phyloP scores from a whole-genome alignment of 2,797 vertebrate species.

The Danio choprae region DNA sequence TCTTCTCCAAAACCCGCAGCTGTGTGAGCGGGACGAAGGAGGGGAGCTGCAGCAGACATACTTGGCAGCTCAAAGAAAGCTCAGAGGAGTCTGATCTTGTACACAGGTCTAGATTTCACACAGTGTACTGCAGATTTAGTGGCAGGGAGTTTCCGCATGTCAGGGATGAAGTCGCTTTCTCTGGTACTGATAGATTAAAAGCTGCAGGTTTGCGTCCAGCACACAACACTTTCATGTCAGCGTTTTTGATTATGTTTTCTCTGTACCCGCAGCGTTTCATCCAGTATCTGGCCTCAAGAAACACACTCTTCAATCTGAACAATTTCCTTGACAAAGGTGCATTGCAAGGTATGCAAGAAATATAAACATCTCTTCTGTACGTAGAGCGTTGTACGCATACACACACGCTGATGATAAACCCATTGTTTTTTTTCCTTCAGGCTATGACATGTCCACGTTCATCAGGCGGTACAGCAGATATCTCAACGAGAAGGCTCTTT shows the following conservation, averaged over 20 bases:
- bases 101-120: slow-evolving; percentile 7
- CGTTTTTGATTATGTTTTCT: slow-evolving; percentile 34
- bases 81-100: slow-evolving; percentile 32
- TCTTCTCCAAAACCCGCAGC: slow-evolving; percentile 21
- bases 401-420: not conserved
- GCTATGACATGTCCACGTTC: slow-evolving; percentile 94
- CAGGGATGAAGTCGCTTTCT: not conserved
- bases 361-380: not conserved
- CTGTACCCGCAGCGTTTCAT: slow-evolving; percentile 87
- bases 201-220: not conserved
- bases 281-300: slow-evolving; percentile 94
- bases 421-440: slow-evolving; percentile 71
- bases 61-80: slow-evolving; percentile 21
- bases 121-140: slow-evolving; percentile 4
- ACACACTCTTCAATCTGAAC: slow-evolving; percentile 94
- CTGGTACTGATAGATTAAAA: slow-evolving; percentile 16
- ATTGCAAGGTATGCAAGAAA: slow-evolving; percentile 85
- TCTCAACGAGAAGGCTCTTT: slow-evolving; percentile 96
- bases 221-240: not conserved
- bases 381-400: not conserved
- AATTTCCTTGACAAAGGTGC: slow-evolving; percentile 96
- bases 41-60: slow-evolving; percentile 6
- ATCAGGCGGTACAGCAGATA: slow-evolving; percentile 94
- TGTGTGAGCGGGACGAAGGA: slow-evolving; percentile 11
- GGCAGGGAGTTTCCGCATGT: slow-evolving; percentile 20